Evolutionary conservation across 1,140 invertebrate species (phyloP).

Genomic region (Scaptomyza montana): DNA sequence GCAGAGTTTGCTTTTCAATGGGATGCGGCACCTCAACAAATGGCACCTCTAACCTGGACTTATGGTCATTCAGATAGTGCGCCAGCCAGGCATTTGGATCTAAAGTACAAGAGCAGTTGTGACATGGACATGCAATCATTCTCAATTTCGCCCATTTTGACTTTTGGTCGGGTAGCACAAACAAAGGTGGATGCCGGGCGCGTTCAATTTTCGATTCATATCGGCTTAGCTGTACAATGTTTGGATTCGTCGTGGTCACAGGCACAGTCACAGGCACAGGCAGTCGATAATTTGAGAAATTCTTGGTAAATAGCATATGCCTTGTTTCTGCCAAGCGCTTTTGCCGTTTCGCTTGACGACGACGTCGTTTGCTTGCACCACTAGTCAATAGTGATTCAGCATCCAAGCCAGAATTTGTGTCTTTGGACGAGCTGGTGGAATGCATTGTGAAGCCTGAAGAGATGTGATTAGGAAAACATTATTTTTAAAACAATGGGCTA

Average conservation of each 20-base stretch:
- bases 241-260: constrained; percentile 37
- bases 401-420: no score
- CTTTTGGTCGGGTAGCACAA: constrained; percentile 29
- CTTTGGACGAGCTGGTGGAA: constrained; percentile 4
- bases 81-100: constrained; percentile 42
- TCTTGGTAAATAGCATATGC: constrained; percentile 16
- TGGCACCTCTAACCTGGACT: constrained; percentile 15
- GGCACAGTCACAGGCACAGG: constrained; percentile 29
- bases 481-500: constrained; percentile 26
- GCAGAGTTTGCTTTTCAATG: constrained; percentile 8
- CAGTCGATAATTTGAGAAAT: constrained; percentile 54
- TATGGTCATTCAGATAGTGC: constrained; percentile 49
- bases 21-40: constrained; percentile 45
- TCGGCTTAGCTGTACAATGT: constrained; percentile 27
- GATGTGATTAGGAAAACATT: constrained; percentile 3
- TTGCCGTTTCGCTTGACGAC: constrained; percentile 31
- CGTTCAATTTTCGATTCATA: constrained; percentile 28
- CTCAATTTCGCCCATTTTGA: constrained; percentile 45
- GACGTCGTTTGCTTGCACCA: neutral
- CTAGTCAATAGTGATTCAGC: neutral
- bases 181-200: constrained; percentile 25
- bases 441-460: constrained; percentile 16
- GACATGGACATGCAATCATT: constrained; percentile 41
- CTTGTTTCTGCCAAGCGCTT: constrained; percentile 17
- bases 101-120: constrained; percentile 34